Base-by-base conservation (phyloP, 2,113 vertebrate genomes). In the Xyrauchen texanus region DNA sequence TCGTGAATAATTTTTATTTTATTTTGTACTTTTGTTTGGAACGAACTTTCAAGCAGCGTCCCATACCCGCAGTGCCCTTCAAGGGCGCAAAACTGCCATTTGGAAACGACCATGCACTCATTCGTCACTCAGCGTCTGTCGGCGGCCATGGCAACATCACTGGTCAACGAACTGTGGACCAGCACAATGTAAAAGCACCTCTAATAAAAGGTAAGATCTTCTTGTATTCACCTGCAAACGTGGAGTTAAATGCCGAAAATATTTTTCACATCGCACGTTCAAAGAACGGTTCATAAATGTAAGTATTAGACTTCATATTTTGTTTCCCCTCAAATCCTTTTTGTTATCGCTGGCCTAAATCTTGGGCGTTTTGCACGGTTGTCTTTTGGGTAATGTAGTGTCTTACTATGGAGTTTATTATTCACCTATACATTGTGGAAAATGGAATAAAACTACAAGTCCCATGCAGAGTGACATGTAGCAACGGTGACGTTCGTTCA, bases 131-230 rank as follows among this genome's bases (percentile, higher is more conserved):
- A 70, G 91, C 90, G 91, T 93, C 88, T 86, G 21, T 91, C 76
- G 13, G 92, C 92, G 88, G 88, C 93, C 91, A 93, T 93, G 92
- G 92, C 86, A 94, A 94, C 93, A 89, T 52, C 34, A 44, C 61
- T 34, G 74, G 61, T 13, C 46, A 70, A 85, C 11, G 73, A 78
- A 81, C 76, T 68, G 55, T 64, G 61, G 58, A 77, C 63, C 74
- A 65, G 8, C 49, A 47, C 42, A 60, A 49, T 5, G 44, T 65
- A 84, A 75, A 76, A 75, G 13, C 52, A 52, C 15, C 72, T 86
- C 81, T 76, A 51, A 76, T 86, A 83, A 73, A 73, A 88, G 82
- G 91, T 91, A 88, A 15, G 81, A 52, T 4, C 4, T 2, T 7
- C 45, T 68, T 5, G 3, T 42, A 60, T 55, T 44, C n/a, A 6